A percentile compares a stretch with the other conserved stretches of the same genome.
These are phyloP conservation scores for Furcifer pardalis DNA, from an alignment of 2,797 vertebrate species.

Conservation along the genomic window DNA sequence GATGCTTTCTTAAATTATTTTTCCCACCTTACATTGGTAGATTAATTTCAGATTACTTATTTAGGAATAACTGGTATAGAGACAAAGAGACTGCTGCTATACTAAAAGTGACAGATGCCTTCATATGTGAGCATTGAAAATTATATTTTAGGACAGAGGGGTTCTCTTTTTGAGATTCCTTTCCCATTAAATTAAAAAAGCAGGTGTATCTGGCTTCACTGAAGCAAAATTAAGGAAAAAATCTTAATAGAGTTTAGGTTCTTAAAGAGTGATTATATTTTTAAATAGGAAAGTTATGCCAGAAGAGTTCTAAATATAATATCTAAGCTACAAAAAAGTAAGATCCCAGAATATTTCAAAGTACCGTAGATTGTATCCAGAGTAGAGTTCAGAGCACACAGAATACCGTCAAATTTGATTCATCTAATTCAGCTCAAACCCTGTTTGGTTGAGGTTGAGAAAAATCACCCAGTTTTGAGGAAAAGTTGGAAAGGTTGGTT, in stretches of 20 bases:
- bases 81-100: neutral
- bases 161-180: slow-evolving; percentile 1
- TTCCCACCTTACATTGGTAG: neutral
- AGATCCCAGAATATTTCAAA: neutral
- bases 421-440: neutral
- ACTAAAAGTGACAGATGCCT: neutral
- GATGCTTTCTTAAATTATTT: neutral
- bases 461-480: neutral
- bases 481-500: neutral
- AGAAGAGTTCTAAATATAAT: neutral
- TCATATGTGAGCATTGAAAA: neutral
- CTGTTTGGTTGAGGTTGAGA: neutral
- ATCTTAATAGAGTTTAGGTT: neutral
- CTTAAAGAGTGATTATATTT: no score
- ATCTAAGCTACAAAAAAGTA: neutral
- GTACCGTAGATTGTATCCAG: neutral
- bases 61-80: neutral
- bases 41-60: neutral
- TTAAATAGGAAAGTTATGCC: no score
- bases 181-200: neutral
- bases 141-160: neutral
- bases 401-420: neutral
- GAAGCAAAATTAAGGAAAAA: neutral
- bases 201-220: neutral
- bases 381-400: neutral